Base-by-base conservation (phyloP, 2,797 vertebrate species). In the Limnodromus scolopaceus region DNA sequence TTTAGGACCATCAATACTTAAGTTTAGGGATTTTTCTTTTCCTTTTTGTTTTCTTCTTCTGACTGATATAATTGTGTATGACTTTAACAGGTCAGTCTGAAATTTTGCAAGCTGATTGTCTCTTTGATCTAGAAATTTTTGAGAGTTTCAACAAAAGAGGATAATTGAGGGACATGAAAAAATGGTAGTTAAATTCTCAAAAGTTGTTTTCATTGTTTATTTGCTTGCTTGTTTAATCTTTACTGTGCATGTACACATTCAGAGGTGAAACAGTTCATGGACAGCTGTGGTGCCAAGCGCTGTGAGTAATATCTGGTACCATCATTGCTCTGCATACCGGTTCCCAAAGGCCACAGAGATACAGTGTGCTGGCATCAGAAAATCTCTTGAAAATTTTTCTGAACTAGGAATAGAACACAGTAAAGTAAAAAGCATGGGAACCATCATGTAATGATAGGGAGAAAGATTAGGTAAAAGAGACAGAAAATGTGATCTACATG, bases 401-500 rank as follows among this genome's bases (percentile, higher is more conserved):
- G 9, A 69, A 58, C 3, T 49, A 53, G 6, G 27, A 66, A 63
- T 10, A 57, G 6, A 34, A 58, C 30, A 72, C 2, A 48, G 2
- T 27, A 18, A 84, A 80, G 9, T 53, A 46, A 66, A 84, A 63
- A 28, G 1, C 28, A 10, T 57, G 3, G 6, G 18, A 64, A 69
- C 58, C 10, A 43, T 49, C 5, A 68, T n/a, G 25, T 7, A 10
- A 27, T 5, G 6, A 45, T 39, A 53, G 58, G 14, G 28, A 60
- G 15, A 64, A 10, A 45, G 12, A 34, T 16, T 64, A 68, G 17
- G 7, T 55, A 48, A 64, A 90, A 74, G 7, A 70, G 6, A 45
- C 4, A 84, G 27, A 55, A 75, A 68, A 75, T 36, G 15, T 14
- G 5, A 36, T 25, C 9, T 10, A 16, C 0, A 0, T 46, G 8